Evolutionary conservation across 2,797 vertebrate genomes (phyloP).

Genomic region (Ctenopoma multispine): DNA sequence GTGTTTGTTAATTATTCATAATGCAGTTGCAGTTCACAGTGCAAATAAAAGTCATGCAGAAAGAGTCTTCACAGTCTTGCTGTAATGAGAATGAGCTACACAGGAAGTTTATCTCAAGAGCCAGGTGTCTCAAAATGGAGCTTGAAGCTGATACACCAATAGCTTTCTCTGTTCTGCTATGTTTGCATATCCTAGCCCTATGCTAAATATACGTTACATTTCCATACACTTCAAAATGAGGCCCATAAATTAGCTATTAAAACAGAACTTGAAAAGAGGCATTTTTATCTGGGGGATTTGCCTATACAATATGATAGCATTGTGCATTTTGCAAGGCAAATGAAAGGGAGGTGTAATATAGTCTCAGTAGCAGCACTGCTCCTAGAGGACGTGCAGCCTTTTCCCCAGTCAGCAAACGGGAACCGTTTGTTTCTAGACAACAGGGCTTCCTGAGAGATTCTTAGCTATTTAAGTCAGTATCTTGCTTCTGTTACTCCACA

Average conservation of each 20-base stretch:
- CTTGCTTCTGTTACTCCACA: slow-evolving; percentile 36
- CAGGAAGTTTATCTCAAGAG: slow-evolving; percentile 31
- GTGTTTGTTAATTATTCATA: background rate
- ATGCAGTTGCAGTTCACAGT: background rate
- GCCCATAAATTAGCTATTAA: slow-evolving; percentile 23
- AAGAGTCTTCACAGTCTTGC: background rate
- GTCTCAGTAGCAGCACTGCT: slow-evolving; percentile 54
- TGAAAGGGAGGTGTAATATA: slow-evolving; percentile 37
- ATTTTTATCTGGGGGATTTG: slow-evolving; percentile 25
- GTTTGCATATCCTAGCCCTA: slow-evolving; percentile 55
- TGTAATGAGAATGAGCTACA: slow-evolving; percentile 16
- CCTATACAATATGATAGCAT: slow-evolving; percentile 7
- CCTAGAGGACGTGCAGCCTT: slow-evolving; percentile 71
- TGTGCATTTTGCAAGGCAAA: slow-evolving; percentile 68
- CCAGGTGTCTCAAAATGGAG: slow-evolving; percentile 47
- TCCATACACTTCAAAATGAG: slow-evolving; percentile 24
- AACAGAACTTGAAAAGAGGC: slow-evolving; percentile 6
- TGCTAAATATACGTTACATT: slow-evolving; percentile 38
- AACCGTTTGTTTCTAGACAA: slow-evolving; percentile 78
- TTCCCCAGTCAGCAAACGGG: slow-evolving; percentile 78
- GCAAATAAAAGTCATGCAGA: background rate
- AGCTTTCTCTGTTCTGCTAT: slow-evolving; percentile 20
- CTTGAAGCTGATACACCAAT: slow-evolving; percentile 47
- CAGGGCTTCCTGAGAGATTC: slow-evolving; percentile 70
- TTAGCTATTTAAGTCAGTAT: slow-evolving; percentile 51